These are phyloP conservation scores for Plecotus auritus DNA, from an alignment of 2,113 vertebrate species.

Conservation along the genomic window DNA sequence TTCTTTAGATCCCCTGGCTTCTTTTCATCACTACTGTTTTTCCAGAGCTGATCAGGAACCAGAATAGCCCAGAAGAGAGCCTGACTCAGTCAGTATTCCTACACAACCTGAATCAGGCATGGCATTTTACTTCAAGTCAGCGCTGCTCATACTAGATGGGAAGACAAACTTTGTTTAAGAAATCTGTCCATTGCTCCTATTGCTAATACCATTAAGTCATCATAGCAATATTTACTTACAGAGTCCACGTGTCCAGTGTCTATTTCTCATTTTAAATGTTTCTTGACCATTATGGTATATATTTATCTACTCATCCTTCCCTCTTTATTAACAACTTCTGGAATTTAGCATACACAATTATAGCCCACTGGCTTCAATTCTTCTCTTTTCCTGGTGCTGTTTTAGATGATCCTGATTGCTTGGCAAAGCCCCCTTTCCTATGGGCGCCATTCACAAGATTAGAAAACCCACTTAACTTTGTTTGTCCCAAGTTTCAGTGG, in stretches of 20 bases:
- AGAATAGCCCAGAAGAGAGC: not conserved
- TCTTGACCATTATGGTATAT: not conserved
- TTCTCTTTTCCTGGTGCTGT: not conserved
- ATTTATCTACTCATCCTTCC: not conserved
- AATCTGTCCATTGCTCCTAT: not conserved
- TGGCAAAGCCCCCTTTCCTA: not conserved
- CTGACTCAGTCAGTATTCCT: not conserved
- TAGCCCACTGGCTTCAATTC: not conserved
- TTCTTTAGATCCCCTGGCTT: not conserved
- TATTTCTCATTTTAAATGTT: constrained; percentile 15
- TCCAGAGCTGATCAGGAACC: not conserved
- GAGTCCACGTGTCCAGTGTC: not conserved
- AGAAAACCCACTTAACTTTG: not conserved
- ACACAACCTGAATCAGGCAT: not conserved
- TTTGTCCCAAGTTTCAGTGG: not conserved
- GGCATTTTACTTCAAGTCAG: not conserved
- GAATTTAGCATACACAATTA: not conserved
- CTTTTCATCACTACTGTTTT: not conserved
- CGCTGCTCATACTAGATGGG: not conserved
- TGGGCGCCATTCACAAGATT: not conserved
- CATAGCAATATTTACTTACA: not conserved
- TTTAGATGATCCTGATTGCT: not conserved
- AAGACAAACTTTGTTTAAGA: not conserved
- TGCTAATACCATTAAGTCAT: not conserved
- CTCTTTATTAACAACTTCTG: not conserved